Base-by-base conservation (phyloP, 2,113 vertebrate species). In the Bos indicus region DNA sequence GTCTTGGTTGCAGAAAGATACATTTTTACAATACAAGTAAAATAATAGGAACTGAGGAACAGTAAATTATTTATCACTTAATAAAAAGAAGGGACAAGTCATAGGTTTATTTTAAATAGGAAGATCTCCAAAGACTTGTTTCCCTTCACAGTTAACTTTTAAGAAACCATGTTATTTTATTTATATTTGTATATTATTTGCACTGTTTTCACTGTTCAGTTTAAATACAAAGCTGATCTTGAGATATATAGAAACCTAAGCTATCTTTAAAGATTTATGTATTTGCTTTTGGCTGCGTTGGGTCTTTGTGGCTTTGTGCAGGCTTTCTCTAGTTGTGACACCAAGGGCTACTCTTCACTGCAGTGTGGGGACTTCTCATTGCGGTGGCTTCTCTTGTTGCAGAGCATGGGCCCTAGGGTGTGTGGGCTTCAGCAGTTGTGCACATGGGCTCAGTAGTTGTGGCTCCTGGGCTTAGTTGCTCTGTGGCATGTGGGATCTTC, bases 81-180 rank as follows among this genome's bases (percentile, higher is more conserved):
- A 25, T 77, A 84, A 90, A 60, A 64, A 19, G 7, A 87, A 86
- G 12, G 19, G 1, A 43, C 52, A 89, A 62, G 62, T 10, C 36
- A 74, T n/a, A 33, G 80, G 10, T 80, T 96, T 96, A 90, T 60
- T 97, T 95, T 77, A 91, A 95, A 51, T 60, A 86, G 15, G 2
- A 77, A 85, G 33, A 48, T 59, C 5, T 78, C 23, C 1, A 48
- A 17, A 78, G 81, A 96, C 56, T 85, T 64, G 21, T 3, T 67
- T 71, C 26, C 12, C 25, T 95, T 81, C 84, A 33, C 60, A 71
- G 67, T 15, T 1, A 95, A 40, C 21, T 51, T 95, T 67, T 80
- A 51, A 91, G 60, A 84, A 85, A 85, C 19, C 28, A 40, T 40
- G 10, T 54, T 86, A 59, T 64, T 92, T 40, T 40, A 40, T 40